Conservation (phyloP, 2,113 vertebrate species). For the Nannospalax galili region DNA sequence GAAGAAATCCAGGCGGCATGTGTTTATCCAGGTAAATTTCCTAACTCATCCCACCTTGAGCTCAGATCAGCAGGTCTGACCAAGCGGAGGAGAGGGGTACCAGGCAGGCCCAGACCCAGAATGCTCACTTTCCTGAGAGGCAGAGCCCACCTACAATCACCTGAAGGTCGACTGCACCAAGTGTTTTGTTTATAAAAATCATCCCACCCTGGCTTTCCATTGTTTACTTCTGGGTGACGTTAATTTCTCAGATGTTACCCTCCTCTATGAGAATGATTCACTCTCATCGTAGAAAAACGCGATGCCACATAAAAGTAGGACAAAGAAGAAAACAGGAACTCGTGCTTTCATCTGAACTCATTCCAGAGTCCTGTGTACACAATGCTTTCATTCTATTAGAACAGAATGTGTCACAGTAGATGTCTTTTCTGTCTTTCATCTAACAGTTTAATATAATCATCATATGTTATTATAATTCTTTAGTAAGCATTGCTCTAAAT, state of each 20-base stretch:
- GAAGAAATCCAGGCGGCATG: constrained; percentile 31
- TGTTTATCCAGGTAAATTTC: not conserved
- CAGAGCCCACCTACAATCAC: not conserved
- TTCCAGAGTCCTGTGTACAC: not conserved
- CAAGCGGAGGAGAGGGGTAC: not conserved
- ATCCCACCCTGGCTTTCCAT: not conserved
- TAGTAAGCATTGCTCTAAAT: constrained; percentile 7
- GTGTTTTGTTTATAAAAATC: not conserved
- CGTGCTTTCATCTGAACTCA: not conserved
- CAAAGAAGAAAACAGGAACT: not conserved
- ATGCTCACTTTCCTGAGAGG: not conserved
- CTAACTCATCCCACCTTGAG: not conserved
- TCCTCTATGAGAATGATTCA: constrained; percentile 51
- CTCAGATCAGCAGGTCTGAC: not conserved
- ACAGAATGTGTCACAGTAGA: not conserved
- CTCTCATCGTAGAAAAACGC: not conserved
- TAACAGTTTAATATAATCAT: not conserved
- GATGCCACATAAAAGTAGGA: constrained; percentile 39
- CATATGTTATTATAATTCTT: not conserved
- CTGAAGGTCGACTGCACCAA: not conserved
- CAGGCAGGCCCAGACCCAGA: rapidly evolving
- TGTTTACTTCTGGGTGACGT: constrained; percentile 12
- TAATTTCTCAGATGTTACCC: constrained; percentile 62
- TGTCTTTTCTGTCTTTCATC: not conserved
- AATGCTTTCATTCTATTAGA: constrained; percentile 4